Conservation (phyloP, 1,140 invertebrate species). For the Temnothorax curvispinosus region DNA sequence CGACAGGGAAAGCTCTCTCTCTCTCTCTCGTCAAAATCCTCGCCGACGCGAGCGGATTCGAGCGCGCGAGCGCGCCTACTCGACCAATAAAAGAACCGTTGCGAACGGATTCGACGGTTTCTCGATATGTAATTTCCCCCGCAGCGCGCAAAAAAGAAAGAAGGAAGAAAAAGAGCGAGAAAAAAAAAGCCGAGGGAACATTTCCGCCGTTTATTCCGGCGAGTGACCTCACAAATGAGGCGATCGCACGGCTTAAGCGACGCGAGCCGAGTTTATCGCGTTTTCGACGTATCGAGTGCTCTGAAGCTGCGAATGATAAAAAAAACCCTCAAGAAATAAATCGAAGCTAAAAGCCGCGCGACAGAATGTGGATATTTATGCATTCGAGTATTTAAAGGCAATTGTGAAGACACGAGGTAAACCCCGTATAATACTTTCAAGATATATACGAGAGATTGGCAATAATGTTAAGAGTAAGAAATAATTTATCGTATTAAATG, state of each 20-base stretch:
- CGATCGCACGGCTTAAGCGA: conserved; percentile 49
- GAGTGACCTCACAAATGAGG: conserved; percentile 58
- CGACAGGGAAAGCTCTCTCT: conserved; percentile 49
- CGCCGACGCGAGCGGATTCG: conserved; percentile 37
- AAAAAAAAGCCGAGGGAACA: background rate
- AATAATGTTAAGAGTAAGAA: background rate
- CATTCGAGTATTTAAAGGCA: background rate
- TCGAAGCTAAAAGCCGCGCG: conserved; percentile 25
- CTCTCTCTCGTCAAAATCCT: conserved; percentile 54
- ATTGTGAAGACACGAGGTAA: conserved; percentile 2
- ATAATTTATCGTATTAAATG: conserved; percentile 6
- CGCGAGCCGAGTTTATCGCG: conserved; percentile 46
- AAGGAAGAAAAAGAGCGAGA: background rate
- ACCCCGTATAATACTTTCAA: no score
- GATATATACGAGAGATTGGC: background rate
- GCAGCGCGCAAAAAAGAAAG: background rate
- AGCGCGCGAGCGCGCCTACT: conserved; percentile 13
- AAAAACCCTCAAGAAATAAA: conserved; percentile 30
- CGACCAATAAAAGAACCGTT: conserved; percentile 56
- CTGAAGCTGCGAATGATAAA: conserved; percentile 24
- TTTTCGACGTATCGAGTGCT: conserved; percentile 49
- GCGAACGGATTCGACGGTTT: conserved; percentile 58
- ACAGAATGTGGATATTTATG: background rate
- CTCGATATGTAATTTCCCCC: conserved; percentile 59
- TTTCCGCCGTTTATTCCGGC: conserved; percentile 56